phyloP scores from a whole-genome alignment of 2,888 invertebrate species.

The Hyposoter didymator region DNA sequence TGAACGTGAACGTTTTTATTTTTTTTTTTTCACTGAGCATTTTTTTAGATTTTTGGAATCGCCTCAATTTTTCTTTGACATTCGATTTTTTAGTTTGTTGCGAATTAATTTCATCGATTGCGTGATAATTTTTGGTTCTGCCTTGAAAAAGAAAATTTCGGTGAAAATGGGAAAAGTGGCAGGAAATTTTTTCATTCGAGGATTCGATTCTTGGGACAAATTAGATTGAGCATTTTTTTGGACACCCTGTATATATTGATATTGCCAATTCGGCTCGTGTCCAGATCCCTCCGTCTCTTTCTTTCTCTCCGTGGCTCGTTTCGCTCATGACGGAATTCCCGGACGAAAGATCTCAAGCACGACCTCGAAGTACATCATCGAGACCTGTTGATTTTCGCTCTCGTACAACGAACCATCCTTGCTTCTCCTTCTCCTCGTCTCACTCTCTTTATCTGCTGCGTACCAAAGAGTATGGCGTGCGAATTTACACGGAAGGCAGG shows the following conservation, averaged over 20 bases:
- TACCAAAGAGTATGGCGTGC: conserved; percentile 7
- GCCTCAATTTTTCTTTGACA: too few relatives aligned
- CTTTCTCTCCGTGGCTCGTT: neutral
- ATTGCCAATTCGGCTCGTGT: conserved; percentile 28
- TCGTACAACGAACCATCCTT: conserved; percentile 9
- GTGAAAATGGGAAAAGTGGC: too few relatives aligned
- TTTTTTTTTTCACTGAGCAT: neutral
- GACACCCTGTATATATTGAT: neutral
- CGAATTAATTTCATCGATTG: too few relatives aligned
- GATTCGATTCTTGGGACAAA: neutral
- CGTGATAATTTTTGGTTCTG: too few relatives aligned
- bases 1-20: too few relatives aligned
- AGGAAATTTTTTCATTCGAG: neutral
- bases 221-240: neutral
- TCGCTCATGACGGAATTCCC: conserved; percentile 6
- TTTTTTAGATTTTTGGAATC: too few relatives aligned
- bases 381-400: conserved; percentile 51
- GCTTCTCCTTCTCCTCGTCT: neutral
- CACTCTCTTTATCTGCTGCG: neutral
- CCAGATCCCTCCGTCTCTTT: conserved; percentile 19
- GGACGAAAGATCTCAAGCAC: conserved; percentile 22
- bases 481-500: conserved; percentile 57
- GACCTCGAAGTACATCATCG: conserved; percentile 14
- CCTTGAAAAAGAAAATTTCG: too few relatives aligned
- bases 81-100: too few relatives aligned